Percentiles rank a stretch among this genome's conserved stretches.
These are phyloP conservation scores for Trachythela sp. DNA, from an alignment of 64 coral and sea anemone species.

Conservation along the genomic window DNA sequence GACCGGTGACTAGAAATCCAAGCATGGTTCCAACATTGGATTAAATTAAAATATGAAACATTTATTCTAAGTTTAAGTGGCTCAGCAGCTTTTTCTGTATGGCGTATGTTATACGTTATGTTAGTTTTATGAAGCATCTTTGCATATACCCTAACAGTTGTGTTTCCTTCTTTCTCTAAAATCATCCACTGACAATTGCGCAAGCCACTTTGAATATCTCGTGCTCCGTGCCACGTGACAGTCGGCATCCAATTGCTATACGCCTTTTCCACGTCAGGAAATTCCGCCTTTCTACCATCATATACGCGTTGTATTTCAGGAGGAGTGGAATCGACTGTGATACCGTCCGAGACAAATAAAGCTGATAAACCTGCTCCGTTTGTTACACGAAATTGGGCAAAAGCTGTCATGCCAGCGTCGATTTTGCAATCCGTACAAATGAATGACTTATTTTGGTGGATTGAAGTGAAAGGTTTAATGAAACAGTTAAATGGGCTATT, in stretches of 20 bases:
- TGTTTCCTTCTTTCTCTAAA: not conserved
- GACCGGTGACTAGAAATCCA: not conserved
- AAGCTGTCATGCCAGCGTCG: constrained; percentile 46
- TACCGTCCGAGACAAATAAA: constrained; percentile 61
- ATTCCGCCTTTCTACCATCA: constrained; percentile 27
- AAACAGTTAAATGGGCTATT: constrained; percentile 31
- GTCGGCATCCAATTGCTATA: not conserved
- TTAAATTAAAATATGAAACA: not conserved
- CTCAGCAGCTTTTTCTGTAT: not conserved
- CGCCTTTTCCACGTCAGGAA: not conserved
- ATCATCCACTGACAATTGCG: not conserved
- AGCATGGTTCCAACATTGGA: not conserved
- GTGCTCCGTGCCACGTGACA: not conserved
- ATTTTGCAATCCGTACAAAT: constrained; percentile 20
- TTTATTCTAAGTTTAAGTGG: not conserved
- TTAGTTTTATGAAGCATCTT: not conserved
- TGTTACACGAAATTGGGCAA: constrained; percentile 43
- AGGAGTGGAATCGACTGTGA: constrained; percentile 56
- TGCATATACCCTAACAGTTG: not conserved
- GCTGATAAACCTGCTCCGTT: constrained; percentile 57
- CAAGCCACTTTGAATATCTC: not conserved
- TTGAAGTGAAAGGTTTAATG: constrained; percentile 44
- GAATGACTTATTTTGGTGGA: constrained; percentile 47
- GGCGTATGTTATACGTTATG: not conserved
- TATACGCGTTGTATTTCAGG: constrained; percentile 31